Percentiles rank a stretch among this genome's conserved stretches.
Conservation (phyloP, 2,113 vertebrate genomes). For the Cettia cetti region DNA sequence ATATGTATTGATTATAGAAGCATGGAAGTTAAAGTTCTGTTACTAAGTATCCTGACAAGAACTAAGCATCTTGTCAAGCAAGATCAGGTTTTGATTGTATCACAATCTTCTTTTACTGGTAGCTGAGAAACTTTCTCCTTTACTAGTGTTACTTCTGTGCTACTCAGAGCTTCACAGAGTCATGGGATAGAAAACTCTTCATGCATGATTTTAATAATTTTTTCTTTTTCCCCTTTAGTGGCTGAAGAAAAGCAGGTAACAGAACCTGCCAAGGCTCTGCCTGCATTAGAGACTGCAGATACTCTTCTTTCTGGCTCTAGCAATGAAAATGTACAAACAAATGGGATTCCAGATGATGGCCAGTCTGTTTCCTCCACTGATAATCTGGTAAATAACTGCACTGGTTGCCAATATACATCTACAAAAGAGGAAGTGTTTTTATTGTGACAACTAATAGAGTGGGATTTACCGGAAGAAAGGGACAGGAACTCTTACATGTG, state of each 20-base stretch:
- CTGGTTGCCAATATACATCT: neutral
- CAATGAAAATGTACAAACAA: slow-evolving; percentile 82
- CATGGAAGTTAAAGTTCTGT: neutral
- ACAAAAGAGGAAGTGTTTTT: neutral
- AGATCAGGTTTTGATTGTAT: neutral
- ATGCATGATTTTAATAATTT: neutral
- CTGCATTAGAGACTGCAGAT: slow-evolving; percentile 56
- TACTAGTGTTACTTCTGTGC: neutral
- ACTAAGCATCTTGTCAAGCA: neutral
- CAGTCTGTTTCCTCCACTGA: slow-evolving; percentile 90
- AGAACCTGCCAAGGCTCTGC: slow-evolving; percentile 1
- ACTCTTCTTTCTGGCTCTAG: slow-evolving; percentile 51
- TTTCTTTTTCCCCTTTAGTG: slow-evolving; percentile 57
- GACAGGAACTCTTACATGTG: neutral
- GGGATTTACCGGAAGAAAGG: neutral
- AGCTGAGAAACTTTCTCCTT: neutral
- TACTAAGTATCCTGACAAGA: neutral
- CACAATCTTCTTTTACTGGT: neutral
- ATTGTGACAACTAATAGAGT: neutral
- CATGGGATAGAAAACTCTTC: neutral
- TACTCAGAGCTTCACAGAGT: neutral
- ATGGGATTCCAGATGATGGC: slow-evolving; percentile 90
- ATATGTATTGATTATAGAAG: neutral
- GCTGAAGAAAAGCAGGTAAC: slow-evolving; percentile 62
- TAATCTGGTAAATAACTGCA: slow-evolving; percentile 81